Base-by-base conservation (phyloP, 2,888 invertebrate genomes). In the Bellardia pandia region DNA sequence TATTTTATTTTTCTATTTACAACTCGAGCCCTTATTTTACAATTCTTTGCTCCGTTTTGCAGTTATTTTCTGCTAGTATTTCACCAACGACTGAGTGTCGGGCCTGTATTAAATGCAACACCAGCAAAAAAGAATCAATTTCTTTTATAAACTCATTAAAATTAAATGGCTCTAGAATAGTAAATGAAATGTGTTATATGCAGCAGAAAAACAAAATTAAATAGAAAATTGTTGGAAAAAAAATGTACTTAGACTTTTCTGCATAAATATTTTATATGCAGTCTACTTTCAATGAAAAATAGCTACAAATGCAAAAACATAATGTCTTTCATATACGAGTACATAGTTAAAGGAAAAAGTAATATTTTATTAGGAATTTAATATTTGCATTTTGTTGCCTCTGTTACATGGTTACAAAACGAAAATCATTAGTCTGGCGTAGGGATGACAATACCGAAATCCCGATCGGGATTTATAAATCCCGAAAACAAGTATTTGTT, bases 141-240 rank as follows among this genome's bases (percentile, higher is more conserved):
- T 90, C 80, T 89, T 87, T 86, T 88, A 84, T 88, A 87, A 89
- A 86, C 91, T 92, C 91, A 92, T 92, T 92, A 91, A 91, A 91
- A 91, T 91, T 90, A 91, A 92, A 92, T 91, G 90, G 74, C 75
- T 71, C 82, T 68, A 86, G 72, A 81, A 84, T 48, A 69, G 60
- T 88, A 80, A 85, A 85, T 66, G 74, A 80, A 77, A 84, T 76
- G 66, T 68, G 51, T 37, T 58, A 60, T 16, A 77, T 62, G 64
- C 69, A 64, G 72, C 58, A 71, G 30, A 42, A 66, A 53, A 72
- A 72, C 45, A 53, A 72, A 58, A n/a, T 64, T 58, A 69, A 53
- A 71, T 37, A 53, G 42, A 74, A 74, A 58, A 56, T 11, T 11
- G 6, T 37, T n/a, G n/a, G 77, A 30, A 51, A 64, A 68, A 62